phyloP scores from a whole-genome alignment of 2,797 vertebrate species.

The Platyrinchus mystaceus region DNA sequence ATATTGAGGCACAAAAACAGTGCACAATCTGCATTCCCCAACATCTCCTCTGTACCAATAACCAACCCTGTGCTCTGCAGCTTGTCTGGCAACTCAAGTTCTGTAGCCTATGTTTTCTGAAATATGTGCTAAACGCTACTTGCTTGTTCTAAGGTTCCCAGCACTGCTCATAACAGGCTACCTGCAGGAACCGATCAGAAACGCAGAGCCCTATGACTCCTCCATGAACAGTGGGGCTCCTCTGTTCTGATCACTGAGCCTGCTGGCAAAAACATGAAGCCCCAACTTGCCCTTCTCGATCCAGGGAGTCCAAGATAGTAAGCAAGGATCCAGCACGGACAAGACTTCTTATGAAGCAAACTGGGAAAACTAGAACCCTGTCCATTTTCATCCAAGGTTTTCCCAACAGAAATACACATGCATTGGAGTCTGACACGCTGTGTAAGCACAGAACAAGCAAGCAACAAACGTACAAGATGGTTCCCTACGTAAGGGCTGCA shows the following conservation, averaged over 20 bases:
- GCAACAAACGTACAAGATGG: rapidly evolving
- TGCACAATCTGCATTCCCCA: not conserved
- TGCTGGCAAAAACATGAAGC: not conserved
- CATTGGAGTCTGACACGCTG: rapidly evolving
- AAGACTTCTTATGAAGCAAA: not conserved
- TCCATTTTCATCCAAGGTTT: not conserved
- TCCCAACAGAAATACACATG: not conserved
- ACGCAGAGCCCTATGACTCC: not conserved
- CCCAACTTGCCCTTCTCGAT: not conserved
- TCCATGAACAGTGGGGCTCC: rapidly evolving
- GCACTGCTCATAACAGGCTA: not conserved
- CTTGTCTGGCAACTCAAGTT: not conserved
- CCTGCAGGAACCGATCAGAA: not conserved
- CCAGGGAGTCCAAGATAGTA: not conserved
- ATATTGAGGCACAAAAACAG: not conserved
- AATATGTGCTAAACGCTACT: not conserved
- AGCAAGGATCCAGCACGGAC: not conserved
- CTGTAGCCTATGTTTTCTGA: not conserved
- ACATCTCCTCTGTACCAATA: not conserved
- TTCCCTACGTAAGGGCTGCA: not conserved
- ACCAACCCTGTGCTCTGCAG: not conserved
- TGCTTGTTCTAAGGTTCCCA: not conserved
- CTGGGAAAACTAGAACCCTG: not conserved
- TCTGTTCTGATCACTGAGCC: not conserved
- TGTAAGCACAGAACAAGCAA: not conserved